A percentile compares a stretch with the other conserved stretches of the same genome.
Evolutionary conservation across 92 coral and sea anemone genomes (phyloP).

Genomic region (Umimayanthus kanabou): DNA sequence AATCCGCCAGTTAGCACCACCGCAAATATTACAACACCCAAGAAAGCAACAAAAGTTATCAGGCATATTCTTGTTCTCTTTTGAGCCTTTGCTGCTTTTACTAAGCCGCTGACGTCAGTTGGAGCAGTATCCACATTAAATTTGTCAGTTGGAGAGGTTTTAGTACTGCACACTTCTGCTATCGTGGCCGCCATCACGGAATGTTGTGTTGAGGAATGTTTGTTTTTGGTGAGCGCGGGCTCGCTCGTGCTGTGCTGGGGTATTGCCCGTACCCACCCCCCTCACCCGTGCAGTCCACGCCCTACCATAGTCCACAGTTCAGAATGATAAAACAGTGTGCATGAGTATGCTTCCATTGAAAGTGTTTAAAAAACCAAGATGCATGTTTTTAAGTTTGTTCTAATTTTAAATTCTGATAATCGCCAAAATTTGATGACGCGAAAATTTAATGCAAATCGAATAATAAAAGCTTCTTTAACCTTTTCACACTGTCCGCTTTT

Average conservation of each 20-base stretch:
- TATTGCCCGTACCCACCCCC: no score
- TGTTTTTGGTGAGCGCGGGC: background rate
- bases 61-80: conserved; percentile 20
- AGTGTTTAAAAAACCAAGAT: no score
- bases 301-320: no score
- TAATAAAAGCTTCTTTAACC: no score
- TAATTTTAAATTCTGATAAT: no score
- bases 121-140: background rate
- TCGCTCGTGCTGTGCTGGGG: no score
- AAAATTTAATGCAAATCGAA: no score
- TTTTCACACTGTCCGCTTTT: no score
- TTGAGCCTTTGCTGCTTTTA: conserved; percentile 34
- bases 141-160: background rate
- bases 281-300: background rate
- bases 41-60: conserved; percentile 50
- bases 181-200: background rate
- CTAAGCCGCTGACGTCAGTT: conserved; percentile 33
- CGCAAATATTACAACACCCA: conserved; percentile 49
- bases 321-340: no score
- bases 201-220: background rate
- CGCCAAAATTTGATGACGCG: no score
- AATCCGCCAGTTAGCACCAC: conserved; percentile 35
- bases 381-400: no score
- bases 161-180: background rate
- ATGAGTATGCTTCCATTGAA: no score